Conservation (phyloP, 2,113 vertebrate species). For the Corythornis vintsioides region DNA sequence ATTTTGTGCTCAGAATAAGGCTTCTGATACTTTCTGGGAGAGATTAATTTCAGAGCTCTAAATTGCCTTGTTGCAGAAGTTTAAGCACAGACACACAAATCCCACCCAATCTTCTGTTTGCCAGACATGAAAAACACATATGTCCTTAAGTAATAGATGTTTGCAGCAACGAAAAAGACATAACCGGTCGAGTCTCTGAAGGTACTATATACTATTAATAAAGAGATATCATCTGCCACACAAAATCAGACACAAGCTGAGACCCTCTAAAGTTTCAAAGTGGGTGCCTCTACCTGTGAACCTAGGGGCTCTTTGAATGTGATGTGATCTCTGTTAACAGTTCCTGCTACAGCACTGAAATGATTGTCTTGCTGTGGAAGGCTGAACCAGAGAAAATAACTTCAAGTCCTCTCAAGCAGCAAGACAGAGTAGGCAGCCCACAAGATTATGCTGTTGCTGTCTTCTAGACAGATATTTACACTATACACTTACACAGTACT, state of each 20-base stretch:
- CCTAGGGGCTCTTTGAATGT: background rate
- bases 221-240: background rate
- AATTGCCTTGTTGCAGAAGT: background rate
- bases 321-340: background rate
- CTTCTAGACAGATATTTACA: slow-evolving; percentile 21
- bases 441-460: background rate
- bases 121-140: background rate
- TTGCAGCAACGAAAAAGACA: background rate
- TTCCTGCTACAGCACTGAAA: background rate
- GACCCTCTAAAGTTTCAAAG: background rate
- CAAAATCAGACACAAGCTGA: background rate
- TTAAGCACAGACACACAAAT: rapidly evolving
- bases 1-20: background rate
- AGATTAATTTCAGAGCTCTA: background rate
- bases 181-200: background rate
- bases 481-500: background rate
- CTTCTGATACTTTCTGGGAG: background rate
- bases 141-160: background rate
- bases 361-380: background rate
- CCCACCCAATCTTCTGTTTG: background rate
- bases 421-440: background rate
- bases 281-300: background rate
- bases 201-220: background rate
- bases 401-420: background rate
- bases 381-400: background rate